Evolutionary conservation across 2,888 invertebrate species (phyloP).

Genomic region (Oligia strigilis): DNA sequence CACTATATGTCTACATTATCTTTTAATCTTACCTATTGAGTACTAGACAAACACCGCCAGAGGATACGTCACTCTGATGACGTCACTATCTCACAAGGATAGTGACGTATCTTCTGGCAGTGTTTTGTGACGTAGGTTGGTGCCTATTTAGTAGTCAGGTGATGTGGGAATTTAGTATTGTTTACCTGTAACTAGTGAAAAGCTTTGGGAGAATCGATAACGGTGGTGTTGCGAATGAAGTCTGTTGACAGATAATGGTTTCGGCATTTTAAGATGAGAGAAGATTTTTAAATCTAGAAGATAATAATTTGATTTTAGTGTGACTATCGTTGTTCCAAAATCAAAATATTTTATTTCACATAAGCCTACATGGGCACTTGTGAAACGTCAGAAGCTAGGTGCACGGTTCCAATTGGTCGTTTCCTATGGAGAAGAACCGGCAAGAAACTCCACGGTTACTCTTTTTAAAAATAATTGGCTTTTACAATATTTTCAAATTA

Average conservation of each 20-base stretch:
- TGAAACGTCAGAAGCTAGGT: too few relatives aligned
- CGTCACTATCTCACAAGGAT: constrained; percentile 22
- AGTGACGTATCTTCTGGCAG: constrained; percentile 57
- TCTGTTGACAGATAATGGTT: background rate
- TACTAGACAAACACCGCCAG: constrained; percentile 33
- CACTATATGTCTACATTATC: constrained; percentile 13
- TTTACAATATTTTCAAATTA: too few relatives aligned
- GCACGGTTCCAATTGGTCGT: too few relatives aligned
- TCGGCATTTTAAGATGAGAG: background rate
- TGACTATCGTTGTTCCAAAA: too few relatives aligned
- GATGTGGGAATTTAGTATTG: constrained; percentile 24
- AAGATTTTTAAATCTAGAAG: too few relatives aligned
- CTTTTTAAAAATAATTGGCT: too few relatives aligned
- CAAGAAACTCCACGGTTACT: too few relatives aligned
- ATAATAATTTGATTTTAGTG: too few relatives aligned
- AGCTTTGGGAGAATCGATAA: background rate
- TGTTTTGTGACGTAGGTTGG: constrained; percentile 6
- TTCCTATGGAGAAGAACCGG: too few relatives aligned
- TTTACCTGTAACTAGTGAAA: background rate
- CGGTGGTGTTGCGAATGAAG: background rate
- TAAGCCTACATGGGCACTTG: too few relatives aligned
- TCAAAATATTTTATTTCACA: too few relatives aligned
- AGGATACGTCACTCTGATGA: constrained; percentile 16
- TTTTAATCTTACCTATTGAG: constrained; percentile 41
- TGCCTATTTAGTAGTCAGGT: background rate